Base-by-base conservation (phyloP, 2,797 vertebrate genomes). In the Oceanodroma leucorhoa region DNA sequence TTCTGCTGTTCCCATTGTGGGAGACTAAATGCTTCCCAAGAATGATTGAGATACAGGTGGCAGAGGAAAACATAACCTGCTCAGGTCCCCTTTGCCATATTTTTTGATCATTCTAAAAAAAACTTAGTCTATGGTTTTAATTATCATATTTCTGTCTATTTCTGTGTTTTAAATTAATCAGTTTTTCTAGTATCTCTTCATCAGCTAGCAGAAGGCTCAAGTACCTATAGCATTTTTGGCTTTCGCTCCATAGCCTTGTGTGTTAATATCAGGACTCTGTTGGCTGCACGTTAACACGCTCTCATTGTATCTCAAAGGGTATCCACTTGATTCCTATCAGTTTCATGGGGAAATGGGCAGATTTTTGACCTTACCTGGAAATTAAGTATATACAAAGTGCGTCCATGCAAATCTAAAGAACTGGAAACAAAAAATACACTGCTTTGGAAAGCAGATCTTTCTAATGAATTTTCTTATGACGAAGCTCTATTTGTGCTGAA, bases 261-360 rank as follows among this genome's bases (percentile, higher is more conserved):
- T 23, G 19, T 51, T 55, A 50, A 18, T 17, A 78, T 24, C 30
- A 46, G 17, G 23, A 43, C 15, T 23, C 30, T 18, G 3, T 10
- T 34, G 22, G 27, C 50, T 85, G n/a, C 55, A 62, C 0, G 0
- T 26, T 32, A 54, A 11, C 58, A 50, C 0, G 1, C 8, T 54
- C 34, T 45, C 29, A 50, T 43, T 0, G 1, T 72, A 61, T 24
- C 54, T 64, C 29, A 46, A 58, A 72, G 8, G 12, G 6, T 34
- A 43, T 30, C 15, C 21, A 26, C 4, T 51, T 60, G n/a, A 50
- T 32, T 81, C 7, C n/a, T 80, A 51, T 22, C n/a, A 55, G 19
- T 16, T 20, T 67, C 38, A 51, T 8, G 16, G 7, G 8, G 6
- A 24, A 41, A 34, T 5, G 1, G 15, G 4, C 3, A 72, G 20